phyloP scores from a whole-genome alignment of 2,113 vertebrate species.

The Pagrus major region DNA sequence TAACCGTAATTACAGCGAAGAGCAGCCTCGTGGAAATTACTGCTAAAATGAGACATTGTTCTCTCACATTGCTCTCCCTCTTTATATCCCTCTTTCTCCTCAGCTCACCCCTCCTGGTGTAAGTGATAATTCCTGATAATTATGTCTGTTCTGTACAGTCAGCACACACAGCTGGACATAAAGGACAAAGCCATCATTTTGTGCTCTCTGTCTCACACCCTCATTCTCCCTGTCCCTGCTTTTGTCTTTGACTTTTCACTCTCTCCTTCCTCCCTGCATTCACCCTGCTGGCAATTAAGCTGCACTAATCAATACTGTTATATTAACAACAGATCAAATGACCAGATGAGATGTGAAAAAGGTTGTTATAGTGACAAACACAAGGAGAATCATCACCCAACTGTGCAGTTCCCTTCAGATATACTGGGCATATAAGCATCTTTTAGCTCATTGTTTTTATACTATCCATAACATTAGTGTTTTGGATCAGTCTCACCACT shows the following conservation, averaged over 20 bases:
- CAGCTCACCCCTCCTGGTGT: neutral
- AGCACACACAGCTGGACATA: constrained; percentile 24
- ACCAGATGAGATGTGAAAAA: neutral
- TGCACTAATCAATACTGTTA: neutral
- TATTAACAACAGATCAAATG: neutral
- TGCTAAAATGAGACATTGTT: constrained; percentile 24
- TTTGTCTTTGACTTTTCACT: neutral
- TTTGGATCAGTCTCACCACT: neutral
- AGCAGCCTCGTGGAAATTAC: neutral
- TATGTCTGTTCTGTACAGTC: constrained; percentile 29
- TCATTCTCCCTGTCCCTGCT: neutral
- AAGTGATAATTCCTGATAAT: constrained; percentile 40
- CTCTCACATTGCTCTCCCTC: neutral
- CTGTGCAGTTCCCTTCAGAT: no score
- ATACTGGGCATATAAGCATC: neutral
- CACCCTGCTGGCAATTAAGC: neutral
- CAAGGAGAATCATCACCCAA: neutral
- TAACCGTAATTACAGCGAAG: constrained; percentile 22
- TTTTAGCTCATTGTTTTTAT: neutral
- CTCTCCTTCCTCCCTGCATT: neutral
- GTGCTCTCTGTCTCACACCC: neutral
- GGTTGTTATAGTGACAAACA: neutral
- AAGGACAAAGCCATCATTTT: constrained; percentile 26
- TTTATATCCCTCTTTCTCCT: constrained; percentile 6
- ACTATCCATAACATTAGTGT: no score